Base-by-base conservation (phyloP, 1,140 invertebrate genomes). In the Drosophila gunungcola region DNA sequence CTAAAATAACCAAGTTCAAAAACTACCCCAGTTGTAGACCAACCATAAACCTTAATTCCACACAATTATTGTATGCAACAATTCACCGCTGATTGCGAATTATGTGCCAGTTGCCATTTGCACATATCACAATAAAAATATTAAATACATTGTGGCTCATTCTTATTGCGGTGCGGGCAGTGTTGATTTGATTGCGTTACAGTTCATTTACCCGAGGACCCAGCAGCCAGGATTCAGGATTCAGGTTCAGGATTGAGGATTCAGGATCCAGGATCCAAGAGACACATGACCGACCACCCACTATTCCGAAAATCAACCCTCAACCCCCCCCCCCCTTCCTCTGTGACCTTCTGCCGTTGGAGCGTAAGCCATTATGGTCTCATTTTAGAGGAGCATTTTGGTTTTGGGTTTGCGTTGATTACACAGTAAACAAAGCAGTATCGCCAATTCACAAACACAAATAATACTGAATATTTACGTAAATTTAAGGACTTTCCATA, bases 131-230 rank as follows among this genome's bases (percentile, higher is more conserved):
- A 89, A 89, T 77, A 62, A 73, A 78, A 82, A 73, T 89, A 83
- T 86, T 89, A 78, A 86, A 82, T 86, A 84, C 55, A 81, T 78
- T 78, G 68, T 73, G 53, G 56, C 56, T 60, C 55, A 46, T 48
- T 68, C 42, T 76, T 72, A 16, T 80, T 75, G 69, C 58, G 52
- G 72, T 73, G 80, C 43, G 65, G 64, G 51, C 64, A 70, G 68
- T 70, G 65, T 84, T 89, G 79, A 85, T 91, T 91, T 91, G 88
- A 91, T 91, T 91, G 88, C 88, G 73, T 81, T 84, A 91, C 88
- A 91, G 88, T 91, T 91, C 88, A 91, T 91, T 91, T 91, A 90
- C 85, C 80, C 84, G 69, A 34, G 11, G n/a, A 51, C 45, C 45
- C 46, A 51, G 12, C 48, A 51, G n/a, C 6, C 16, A 16, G 21